A percentile compares a stretch with the other conserved stretches of the same genome.
phyloP scores from a whole-genome alignment of 2,888 invertebrate genomes.

The Syritta pipiens region DNA sequence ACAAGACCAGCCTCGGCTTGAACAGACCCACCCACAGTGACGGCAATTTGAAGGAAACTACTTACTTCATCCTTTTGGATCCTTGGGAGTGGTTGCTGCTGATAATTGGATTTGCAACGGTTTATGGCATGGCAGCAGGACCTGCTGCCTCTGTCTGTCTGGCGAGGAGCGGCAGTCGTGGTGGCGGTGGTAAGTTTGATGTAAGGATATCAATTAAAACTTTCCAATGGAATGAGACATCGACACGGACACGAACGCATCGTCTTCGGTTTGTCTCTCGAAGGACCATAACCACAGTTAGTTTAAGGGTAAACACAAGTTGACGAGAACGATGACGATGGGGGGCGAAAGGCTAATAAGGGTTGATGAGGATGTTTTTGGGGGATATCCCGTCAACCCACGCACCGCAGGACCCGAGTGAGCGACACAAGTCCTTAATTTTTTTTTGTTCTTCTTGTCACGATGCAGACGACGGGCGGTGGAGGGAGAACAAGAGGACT shows the following conservation, averaged over 20 bases:
- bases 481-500: constrained; percentile 2
- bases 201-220: constrained; percentile 69
- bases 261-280: neutral
- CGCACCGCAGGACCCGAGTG: neutral
- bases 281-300: neutral
- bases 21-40: neutral
- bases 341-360: constrained; percentile 65
- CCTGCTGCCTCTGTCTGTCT: neutral
- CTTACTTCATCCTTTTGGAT: constrained; percentile 1
- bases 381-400: constrained; percentile 44
- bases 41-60: constrained; percentile 13
- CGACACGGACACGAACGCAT: neutral
- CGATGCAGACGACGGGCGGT: constrained; percentile 21
- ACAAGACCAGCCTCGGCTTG: no score
- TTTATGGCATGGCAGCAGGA: constrained; percentile 35
- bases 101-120: constrained; percentile 68
- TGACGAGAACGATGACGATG: constrained; percentile 31
- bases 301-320: constrained; percentile 23
- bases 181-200: constrained; percentile 56
- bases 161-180: neutral
- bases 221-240: constrained; percentile 48
- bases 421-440: no score
- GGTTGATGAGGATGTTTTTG: constrained; percentile 53
- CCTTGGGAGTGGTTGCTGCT: constrained; percentile 60
- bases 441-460: constrained; percentile 34